Evolutionary conservation across 2,797 vertebrate genomes (phyloP).

Genomic region (Yasuhikotakia modesta): DNA sequence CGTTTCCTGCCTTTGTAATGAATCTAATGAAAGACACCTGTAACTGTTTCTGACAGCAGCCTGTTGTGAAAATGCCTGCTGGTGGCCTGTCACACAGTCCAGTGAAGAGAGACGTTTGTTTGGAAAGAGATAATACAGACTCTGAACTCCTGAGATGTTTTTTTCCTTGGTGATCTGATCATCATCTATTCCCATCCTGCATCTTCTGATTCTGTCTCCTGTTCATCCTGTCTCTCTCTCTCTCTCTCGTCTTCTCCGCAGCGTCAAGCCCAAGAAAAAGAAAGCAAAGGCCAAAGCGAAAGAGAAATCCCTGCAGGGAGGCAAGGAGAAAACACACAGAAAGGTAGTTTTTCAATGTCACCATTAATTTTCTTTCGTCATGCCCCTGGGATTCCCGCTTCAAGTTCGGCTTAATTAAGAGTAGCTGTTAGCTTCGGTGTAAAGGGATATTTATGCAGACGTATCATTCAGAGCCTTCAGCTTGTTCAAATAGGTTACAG

Average conservation of each 20-base stretch:
- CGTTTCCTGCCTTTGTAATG: slow-evolving; percentile 71
- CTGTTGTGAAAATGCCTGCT: slow-evolving; percentile 64
- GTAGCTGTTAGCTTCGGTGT: slow-evolving; percentile 23
- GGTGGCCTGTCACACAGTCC: slow-evolving; percentile 66
- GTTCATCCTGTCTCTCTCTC: background rate
- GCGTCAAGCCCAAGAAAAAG: slow-evolving; percentile 62
- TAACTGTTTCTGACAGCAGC: slow-evolving; percentile 61
- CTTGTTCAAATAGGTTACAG: background rate
- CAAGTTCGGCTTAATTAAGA: slow-evolving; percentile 44
- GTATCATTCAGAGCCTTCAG: slow-evolving; percentile 24
- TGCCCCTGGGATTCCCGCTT: slow-evolving; percentile 31
- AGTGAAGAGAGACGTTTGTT: slow-evolving; percentile 43
- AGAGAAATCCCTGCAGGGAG: slow-evolving; percentile 42
- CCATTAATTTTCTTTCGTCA: slow-evolving; percentile 24
- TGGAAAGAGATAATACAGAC: slow-evolving; percentile 12
- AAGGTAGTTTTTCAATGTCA: slow-evolving; percentile 68
- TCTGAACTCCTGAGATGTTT: background rate
- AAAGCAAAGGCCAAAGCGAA: slow-evolving; percentile 46
- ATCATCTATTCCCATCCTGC: slow-evolving; percentile 12
- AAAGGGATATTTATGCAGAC: slow-evolving; percentile 38
- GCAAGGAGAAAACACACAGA: slow-evolving; percentile 58
- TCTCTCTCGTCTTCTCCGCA: slow-evolving; percentile 37
- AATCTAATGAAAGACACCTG: slow-evolving; percentile 71
- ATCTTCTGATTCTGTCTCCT: background rate
- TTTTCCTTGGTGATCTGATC: background rate